Evolutionary conservation across 2,888 invertebrate genomes (phyloP).

Genomic region (Rhabditophanes sp.): DNA sequence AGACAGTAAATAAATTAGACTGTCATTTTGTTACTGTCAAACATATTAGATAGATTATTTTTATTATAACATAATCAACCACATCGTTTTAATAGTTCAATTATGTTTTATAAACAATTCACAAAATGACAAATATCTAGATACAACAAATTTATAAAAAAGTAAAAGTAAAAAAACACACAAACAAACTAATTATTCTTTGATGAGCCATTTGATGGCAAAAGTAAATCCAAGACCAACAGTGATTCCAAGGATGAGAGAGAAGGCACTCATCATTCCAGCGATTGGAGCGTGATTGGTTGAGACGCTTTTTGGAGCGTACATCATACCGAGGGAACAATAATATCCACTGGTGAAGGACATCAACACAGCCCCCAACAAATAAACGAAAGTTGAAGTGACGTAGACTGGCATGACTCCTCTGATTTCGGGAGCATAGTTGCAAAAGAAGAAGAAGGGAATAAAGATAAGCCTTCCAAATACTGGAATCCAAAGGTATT

Average conservation of each 20-base stretch:
- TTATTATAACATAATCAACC: too few relatives aligned
- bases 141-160: too few relatives aligned
- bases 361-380: slow-evolving; percentile 53
- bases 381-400: slow-evolving; percentile 52
- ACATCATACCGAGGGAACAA: slow-evolving; percentile 81
- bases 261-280: slow-evolving; percentile 89
- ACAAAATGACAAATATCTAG: too few relatives aligned
- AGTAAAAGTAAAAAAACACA: too few relatives aligned
- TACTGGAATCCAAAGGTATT: slow-evolving; percentile 61
- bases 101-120: too few relatives aligned
- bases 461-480: slow-evolving; percentile 61
- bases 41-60: too few relatives aligned
- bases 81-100: too few relatives aligned
- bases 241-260: slow-evolving; percentile 56
- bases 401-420: slow-evolving; percentile 62
- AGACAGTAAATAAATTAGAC: too few relatives aligned
- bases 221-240: slow-evolving; percentile 6
- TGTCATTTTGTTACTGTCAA: too few relatives aligned
- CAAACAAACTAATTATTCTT: too few relatives aligned
- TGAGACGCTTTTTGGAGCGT: too few relatives aligned
- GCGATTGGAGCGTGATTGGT: slow-evolving; percentile 52
- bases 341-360: slow-evolving; percentile 79
- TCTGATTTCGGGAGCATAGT: slow-evolving; percentile 59
- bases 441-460: slow-evolving; percentile 76
- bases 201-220: too few relatives aligned